A percentile compares a stretch with the other conserved stretches of the same genome.
These are phyloP conservation scores for Capromys pilorides DNA, from an alignment of 2,797 vertebrate genomes.

Conservation along the genomic window DNA sequence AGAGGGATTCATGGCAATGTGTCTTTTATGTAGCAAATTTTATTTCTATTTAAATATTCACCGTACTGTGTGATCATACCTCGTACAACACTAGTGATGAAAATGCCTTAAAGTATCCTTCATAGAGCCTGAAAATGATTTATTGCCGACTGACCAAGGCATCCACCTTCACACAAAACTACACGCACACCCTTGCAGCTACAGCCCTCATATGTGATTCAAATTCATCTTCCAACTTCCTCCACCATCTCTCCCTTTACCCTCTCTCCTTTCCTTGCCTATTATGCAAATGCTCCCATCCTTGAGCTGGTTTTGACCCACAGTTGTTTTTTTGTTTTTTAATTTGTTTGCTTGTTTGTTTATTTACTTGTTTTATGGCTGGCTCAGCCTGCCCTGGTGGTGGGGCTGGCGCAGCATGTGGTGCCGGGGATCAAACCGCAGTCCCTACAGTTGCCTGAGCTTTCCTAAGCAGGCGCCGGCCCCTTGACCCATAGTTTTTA, in stretches of 20 bases:
- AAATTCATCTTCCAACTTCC: not conserved
- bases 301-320: slow-evolving; percentile 20
- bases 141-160: not conserved
- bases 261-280: not conserved
- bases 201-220: slow-evolving; percentile 3
- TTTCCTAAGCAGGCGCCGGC: too few relatives aligned
- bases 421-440: too few relatives aligned
- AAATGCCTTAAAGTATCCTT: slow-evolving; percentile 9
- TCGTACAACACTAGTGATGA: not conserved
- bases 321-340: too few relatives aligned
- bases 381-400: too few relatives aligned
- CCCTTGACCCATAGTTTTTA: slow-evolving; percentile 3
- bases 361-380: too few relatives aligned
- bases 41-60: not conserved
- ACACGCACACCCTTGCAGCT: not conserved
- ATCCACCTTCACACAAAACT: slow-evolving; percentile 22
- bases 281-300: slow-evolving; percentile 9
- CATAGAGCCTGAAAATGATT: not conserved
- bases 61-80: not conserved
- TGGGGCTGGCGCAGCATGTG: too few relatives aligned
- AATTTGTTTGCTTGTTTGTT: too few relatives aligned
- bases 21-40: not conserved
- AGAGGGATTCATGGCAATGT: not conserved
- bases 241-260: not conserved
- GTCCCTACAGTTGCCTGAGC: too few relatives aligned